Evolutionary conservation across 2,888 invertebrate genomes (phyloP), one percentile per base, ranked within the genome.

Genomic region (Dioctria linearis): DNA sequence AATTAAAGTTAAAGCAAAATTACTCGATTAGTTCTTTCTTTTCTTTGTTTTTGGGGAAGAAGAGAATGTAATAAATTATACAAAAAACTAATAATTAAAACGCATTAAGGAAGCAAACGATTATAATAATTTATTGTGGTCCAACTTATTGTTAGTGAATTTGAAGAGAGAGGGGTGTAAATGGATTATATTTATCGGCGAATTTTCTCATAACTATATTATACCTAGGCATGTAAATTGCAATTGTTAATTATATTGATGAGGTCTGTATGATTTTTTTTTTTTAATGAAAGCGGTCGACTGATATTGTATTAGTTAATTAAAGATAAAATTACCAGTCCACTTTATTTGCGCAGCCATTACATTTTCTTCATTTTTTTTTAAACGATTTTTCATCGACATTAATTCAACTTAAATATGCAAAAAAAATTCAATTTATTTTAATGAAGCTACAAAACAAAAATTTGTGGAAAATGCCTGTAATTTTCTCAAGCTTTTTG

Each of bases 121-220:
- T 71, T 71, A 37, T 51, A 71, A 71, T 71, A 71, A 37, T 49
- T 71, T 71, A 51, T 5, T 54, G 71, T 71, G 71, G 71, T 71
- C 71, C 71, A 71, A 71, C 51, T 71, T 71, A 25, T 25, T 25
- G 25, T 25, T 25, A 71, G 54, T 13, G 11, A 71, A 71, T 39
- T 71, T 25, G 25, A 25, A 25, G 25, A 25, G 25, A 54, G 51
- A 71, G 54, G 51, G 9, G 49, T 11, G 57, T 57, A 57, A 57
- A 57, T 57, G 11, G 11, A 57, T 57, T 57, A 57, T 13, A 57
- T 57, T 57, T 46, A 46, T 46, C 46, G 46, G 8, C 5, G 46
- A 46, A 46, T 25, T 25, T 25, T 25, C 25, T 25, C 25, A 25
- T 25, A 25, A 25, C 25, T 25, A 25, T 25, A 25, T 25, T 25